A percentile compares a stretch with the other conserved stretches of the same genome.
phyloP scores from a whole-genome alignment of 2,797 vertebrate genomes.

The Anableps anableps region DNA sequence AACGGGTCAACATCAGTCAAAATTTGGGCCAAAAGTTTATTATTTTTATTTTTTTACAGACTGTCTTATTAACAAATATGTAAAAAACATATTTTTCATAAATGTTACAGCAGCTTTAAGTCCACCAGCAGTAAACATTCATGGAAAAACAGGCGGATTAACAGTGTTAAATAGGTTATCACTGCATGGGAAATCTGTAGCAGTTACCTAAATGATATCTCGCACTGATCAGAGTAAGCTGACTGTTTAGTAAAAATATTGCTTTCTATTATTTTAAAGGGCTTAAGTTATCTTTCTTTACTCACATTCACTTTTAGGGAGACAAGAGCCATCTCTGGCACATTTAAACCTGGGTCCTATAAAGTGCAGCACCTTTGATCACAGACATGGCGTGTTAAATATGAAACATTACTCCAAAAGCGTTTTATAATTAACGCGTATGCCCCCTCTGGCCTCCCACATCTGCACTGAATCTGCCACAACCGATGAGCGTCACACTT shows the following conservation, averaged over 20 bases:
- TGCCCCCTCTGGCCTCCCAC: conserved; percentile 8
- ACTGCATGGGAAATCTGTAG: neutral
- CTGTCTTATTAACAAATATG: too few species aligned
- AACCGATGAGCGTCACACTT: conserved; percentile 19
- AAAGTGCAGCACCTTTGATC: neutral
- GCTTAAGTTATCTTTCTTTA: too few species aligned
- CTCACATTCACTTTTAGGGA: neutral
- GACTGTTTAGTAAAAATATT: neutral
- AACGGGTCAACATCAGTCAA: too few species aligned
- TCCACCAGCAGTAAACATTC: neutral
- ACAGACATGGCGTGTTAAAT: neutral
- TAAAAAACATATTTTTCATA: too few species aligned
- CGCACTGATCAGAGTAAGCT: neutral
- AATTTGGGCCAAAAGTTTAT: too few species aligned
- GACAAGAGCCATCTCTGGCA: neutral
- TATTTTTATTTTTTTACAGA: too few species aligned
- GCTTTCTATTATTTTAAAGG: too few species aligned
- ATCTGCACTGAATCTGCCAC: conserved; percentile 29
- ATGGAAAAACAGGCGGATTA: neutral
- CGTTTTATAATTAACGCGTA: conserved; percentile 30
- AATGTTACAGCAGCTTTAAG: neutral
- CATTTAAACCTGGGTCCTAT: neutral
- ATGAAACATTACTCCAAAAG: conserved; percentile 3
- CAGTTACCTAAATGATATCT: neutral
- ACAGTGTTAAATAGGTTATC: neutral